These are phyloP conservation scores for Lathamus discolor DNA, from an alignment of 2,113 vertebrate genomes.

Conservation along the genomic window DNA sequence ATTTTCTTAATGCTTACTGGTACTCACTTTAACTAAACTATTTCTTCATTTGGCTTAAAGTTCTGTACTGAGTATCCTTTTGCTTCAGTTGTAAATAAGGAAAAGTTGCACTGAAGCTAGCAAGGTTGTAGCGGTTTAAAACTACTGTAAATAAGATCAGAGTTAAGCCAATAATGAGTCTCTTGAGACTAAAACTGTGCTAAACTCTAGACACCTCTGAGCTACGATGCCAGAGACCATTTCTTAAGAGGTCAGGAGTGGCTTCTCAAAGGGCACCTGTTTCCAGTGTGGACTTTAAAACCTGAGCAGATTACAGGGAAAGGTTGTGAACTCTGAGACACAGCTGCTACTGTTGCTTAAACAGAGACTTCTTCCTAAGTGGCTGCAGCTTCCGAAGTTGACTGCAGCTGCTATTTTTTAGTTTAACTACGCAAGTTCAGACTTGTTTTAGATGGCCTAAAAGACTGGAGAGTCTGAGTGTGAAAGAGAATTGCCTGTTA, in stretches of 20 bases:
- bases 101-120: slow-evolving; percentile 16
- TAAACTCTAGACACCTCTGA: slow-evolving; percentile 29
- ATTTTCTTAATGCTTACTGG: neutral
- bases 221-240: neutral
- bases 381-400: neutral
- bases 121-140: slow-evolving; percentile 17
- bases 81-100: slow-evolving; percentile 2
- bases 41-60: neutral
- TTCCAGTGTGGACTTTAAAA: slow-evolving; percentile 48
- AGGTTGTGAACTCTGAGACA: slow-evolving; percentile 43
- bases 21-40: neutral
- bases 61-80: neutral
- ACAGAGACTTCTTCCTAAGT: slow-evolving; percentile 36
- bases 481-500: neutral
- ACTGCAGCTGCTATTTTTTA: slow-evolving; percentile 8
- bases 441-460: neutral
- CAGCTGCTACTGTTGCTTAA: slow-evolving; percentile 56
- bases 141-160: slow-evolving; percentile 44
- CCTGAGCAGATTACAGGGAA: slow-evolving; percentile 49
- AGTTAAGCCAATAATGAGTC: slow-evolving; percentile 41
- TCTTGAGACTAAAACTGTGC: slow-evolving; percentile 39
- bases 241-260: slow-evolving; percentile 39
- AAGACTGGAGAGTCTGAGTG: neutral
- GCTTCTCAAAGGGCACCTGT: slow-evolving; percentile 52
- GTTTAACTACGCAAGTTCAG: slow-evolving; percentile 3